These are phyloP conservation scores for Hydrotaea cyrtoneurina DNA, from an alignment of 2,888 invertebrate genomes.

Conservation along the genomic window DNA sequence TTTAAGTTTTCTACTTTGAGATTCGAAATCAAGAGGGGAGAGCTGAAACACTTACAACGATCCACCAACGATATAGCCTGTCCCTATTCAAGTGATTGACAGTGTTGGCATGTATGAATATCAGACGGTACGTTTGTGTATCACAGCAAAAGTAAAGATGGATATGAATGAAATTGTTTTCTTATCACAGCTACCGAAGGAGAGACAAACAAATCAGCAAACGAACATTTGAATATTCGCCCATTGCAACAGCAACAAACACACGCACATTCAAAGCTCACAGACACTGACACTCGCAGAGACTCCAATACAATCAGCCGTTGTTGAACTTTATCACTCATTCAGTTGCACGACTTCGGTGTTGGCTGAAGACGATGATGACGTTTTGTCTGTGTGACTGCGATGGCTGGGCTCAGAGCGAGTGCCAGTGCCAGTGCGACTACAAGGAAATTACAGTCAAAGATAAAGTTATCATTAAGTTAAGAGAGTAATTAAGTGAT, in stretches of 20 bases:
- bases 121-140: not conserved
- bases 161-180: conserved; percentile 44
- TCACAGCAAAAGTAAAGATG: conserved; percentile 28
- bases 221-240: conserved; percentile 16
- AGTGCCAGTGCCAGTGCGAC: not conserved
- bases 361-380: conserved; percentile 3
- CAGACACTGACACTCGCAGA: not conserved
- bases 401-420: no score
- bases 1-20: no score
- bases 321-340: conserved; percentile 26
- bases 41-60: no score
- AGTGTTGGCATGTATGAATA: not conserved
- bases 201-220: not conserved
- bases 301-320: not conserved
- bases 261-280: not conserved
- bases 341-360: not conserved
- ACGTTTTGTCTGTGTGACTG: not conserved
- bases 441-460: conserved; percentile 38
- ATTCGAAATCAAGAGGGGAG: no score
- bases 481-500: conserved; percentile 63
- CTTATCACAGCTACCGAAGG: conserved; percentile 8
- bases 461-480: conserved; percentile 65
- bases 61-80: no score
- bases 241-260: conserved; percentile 1
- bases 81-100: not conserved